Base-by-base conservation (phyloP, 1,140 invertebrate genomes). In the Hylyphantes graminicola region DNA sequence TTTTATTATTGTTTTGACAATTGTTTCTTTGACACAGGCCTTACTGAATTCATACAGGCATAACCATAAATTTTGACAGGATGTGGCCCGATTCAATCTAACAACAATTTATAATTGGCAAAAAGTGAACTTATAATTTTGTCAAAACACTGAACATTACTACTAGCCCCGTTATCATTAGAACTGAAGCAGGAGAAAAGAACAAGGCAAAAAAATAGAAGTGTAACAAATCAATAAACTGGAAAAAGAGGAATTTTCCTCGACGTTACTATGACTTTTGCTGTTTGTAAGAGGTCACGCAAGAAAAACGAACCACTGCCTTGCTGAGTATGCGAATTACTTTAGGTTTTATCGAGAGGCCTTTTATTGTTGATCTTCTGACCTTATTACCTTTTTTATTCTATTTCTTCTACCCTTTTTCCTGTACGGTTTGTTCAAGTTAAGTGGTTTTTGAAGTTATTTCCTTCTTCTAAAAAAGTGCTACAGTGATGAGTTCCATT, bases 381-480 rank as follows among this genome's bases (percentile, higher is more conserved):
- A 83, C 80, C 80, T 83, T 83, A 74, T 75, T 83, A 83, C 72
- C n/a, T 59, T 68, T 81, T 72, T 81, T 72, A 21, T 51, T 21
- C 35, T 53, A 17, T 17, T 70, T 73, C 35, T 50, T 59, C 15
- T 80, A 80, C 57, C 15, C 35, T 53, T 48, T 17, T 70, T 73
- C 35, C 55, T 59, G 35, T 80, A 80, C 64, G 70, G 80, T 83
- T 83, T 83, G 80, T 75, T 83, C 59, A 83, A 74, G 80, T 74
- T 83, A 83, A 83, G 80, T 83, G 80, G 80, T 83, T 83, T 83
- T 83, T 83, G 80, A 83, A 83, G 80, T 83, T 50, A 74, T 67
- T 75, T 83, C 57, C 61, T 50, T 35, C 21, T 35, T 35, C 35
- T 35, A 35, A 72, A 81, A 83, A 83, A 83, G 57, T 83, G 80